Percentiles rank a stretch among this genome's conserved stretches.
Conservation (phyloP, 2,797 vertebrate genomes). For the Halcyon smyrnensis region DNA sequence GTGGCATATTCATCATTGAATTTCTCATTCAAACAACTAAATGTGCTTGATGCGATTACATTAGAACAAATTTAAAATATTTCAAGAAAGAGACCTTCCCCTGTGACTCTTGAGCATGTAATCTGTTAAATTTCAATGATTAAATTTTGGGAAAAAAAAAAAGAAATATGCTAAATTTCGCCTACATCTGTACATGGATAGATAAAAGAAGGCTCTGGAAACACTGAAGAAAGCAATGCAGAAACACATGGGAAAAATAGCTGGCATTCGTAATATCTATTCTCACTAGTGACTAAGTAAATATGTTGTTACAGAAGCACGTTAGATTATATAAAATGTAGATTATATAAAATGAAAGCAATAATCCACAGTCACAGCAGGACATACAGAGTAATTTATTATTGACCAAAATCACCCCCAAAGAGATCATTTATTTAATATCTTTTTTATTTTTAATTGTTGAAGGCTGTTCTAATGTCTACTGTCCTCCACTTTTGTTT, state of each 20-base stretch:
- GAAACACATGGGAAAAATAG: neutral
- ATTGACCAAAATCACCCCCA: neutral
- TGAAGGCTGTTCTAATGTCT: neutral
- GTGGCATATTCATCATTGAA: neutral
- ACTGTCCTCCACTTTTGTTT: fast-evolving
- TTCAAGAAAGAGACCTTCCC: neutral
- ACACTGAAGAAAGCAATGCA: neutral
- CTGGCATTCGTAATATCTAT: neutral
- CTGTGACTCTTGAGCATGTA: too few relatives aligned
- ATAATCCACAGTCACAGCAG: neutral
- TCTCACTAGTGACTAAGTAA: neutral
- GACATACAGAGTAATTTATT: neutral
- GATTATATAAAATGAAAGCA: neutral
- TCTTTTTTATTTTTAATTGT: neutral
- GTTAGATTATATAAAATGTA: neutral
- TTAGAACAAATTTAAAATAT: neutral
- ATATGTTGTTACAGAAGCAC: neutral
- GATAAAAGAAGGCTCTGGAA: neutral
- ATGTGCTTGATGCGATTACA: neutral
- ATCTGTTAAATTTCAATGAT: neutral
- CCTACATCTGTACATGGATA: neutral
- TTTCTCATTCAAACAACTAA: neutral
- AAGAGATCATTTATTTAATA: neutral
- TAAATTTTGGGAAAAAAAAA: neutral
- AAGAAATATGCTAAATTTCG: neutral